Evolutionary conservation across 2,113 vertebrate species (phyloP).

Genomic region (Salminus brasiliensis): DNA sequence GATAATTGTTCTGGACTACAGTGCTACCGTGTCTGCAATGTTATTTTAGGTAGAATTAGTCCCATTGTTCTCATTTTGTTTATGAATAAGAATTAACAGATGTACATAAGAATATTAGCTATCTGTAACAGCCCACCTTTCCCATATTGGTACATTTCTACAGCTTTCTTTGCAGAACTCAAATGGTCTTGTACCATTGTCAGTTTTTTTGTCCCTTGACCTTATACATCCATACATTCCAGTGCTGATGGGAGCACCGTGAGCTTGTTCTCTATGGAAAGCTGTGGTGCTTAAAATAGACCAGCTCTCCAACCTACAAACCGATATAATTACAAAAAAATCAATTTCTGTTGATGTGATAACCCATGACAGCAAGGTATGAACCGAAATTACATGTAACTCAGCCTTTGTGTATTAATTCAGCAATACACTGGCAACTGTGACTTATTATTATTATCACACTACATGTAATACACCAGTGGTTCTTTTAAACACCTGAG

Average conservation of each 20-base stretch:
- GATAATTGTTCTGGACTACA: too few species aligned
- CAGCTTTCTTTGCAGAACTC: too few species aligned
- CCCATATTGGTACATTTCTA: not conserved
- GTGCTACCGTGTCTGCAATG: too few species aligned
- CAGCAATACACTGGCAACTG: not conserved
- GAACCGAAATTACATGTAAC: not conserved
- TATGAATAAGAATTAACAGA: too few species aligned
- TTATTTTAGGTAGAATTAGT: too few species aligned
- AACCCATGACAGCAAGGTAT: not conserved
- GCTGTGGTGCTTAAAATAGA: constrained; percentile 5
- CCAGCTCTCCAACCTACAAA: constrained; percentile 27
- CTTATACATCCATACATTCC: not conserved
- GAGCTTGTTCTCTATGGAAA: constrained; percentile 7
- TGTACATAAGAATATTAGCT: too few species aligned
- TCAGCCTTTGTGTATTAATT: not conserved
- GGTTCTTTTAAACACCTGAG: not conserved
- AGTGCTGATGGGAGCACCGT: not conserved
- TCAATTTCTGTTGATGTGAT: constrained; percentile 1
- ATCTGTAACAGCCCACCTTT: too few species aligned
- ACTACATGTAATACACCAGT: not conserved
- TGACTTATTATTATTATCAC: not conserved
- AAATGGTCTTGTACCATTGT: too few species aligned
- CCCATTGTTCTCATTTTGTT: too few species aligned
- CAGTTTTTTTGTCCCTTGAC: not conserved
- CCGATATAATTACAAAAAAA: constrained; percentile 13